phyloP scores from a whole-genome alignment of 2,113 vertebrate species.

The Pseudolaguvia tuberculata region DNA sequence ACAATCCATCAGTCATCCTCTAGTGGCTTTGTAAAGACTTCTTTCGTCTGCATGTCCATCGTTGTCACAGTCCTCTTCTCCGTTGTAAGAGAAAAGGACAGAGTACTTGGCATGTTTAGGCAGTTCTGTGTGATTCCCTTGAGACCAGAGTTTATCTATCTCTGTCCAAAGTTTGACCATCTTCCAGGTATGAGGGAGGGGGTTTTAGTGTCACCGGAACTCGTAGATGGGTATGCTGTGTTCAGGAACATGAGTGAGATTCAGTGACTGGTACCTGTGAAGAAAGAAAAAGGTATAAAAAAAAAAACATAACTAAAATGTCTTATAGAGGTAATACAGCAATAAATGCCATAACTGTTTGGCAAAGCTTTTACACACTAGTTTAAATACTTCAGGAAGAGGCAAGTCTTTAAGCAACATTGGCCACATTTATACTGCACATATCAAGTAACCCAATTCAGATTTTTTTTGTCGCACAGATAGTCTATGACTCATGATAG shows the following conservation, averaged over 20 bases:
- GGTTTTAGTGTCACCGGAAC: conserved; percentile 83
- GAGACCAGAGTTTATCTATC: conserved; percentile 29
- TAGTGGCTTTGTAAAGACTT: conserved; percentile 20
- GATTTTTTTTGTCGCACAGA: too few relatives aligned
- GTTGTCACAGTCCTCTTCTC: conserved; percentile 26
- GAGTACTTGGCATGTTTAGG: conserved; percentile 48
- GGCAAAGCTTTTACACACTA: too few relatives aligned
- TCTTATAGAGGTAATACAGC: too few relatives aligned
- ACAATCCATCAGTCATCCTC: conserved; percentile 30
- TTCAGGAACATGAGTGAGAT: conserved; percentile 88
- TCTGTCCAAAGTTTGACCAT: conserved; percentile 20
- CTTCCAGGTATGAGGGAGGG: background rate
- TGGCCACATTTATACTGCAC: too few relatives aligned
- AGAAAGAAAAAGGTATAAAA: background rate
- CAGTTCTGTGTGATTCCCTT: conserved; percentile 39
- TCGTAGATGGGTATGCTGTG: conserved; percentile 95
- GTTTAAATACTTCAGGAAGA: too few relatives aligned
- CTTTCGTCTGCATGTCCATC: conserved; percentile 26
- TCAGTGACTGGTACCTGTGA: conserved; percentile 93
- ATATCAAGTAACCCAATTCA: too few relatives aligned
- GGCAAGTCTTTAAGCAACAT: too few relatives aligned
- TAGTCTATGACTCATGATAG: too few relatives aligned
- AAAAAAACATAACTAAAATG: too few relatives aligned
- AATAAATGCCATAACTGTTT: too few relatives aligned
- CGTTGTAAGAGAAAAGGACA: conserved; percentile 37